Evolutionary conservation across 2,797 vertebrate species (phyloP), one percentile per base, ranked within the genome.

Genomic region (Anguilla anguilla): DNA sequence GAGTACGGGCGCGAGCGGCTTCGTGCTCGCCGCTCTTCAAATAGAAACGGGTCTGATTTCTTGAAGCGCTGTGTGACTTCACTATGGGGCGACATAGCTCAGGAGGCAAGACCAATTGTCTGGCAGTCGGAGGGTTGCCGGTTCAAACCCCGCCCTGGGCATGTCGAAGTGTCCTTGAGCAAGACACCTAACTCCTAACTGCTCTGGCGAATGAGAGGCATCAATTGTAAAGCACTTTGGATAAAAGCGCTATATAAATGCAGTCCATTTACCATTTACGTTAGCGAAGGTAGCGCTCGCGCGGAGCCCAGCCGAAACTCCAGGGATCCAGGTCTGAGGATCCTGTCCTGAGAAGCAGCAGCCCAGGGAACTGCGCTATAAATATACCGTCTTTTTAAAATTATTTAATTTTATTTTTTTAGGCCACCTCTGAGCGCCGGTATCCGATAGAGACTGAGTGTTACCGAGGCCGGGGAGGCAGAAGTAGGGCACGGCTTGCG

Each of bases 301-400:
- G 25, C n/a, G 19, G 6, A 82, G 81, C 55, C 19, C 53, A 86
- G 81, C 88, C 5, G 57, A 64, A 22, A 17, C 1, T 49, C 22
- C n/a, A n/a, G 43, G 87, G 72, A 69, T 77, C 25, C 0, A 55
- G 22, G 79, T 88, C 88, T 85, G 81, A 84, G 91, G 91, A 93
- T 93, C 91, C 87, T 89, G 90, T 91, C 89, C 87, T 90, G 88
- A 92, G 88, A 90, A 92, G 90, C 86, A 92, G 90, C 86, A 85
- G 72, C 22, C 89, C 83, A 77, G 84, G 90, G 89, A 91, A 86
- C 85, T 25, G 85, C 6, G 83, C 93, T 94, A 94, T 92, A 94
- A 94, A 94, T 94, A 95, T 90, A 84, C 46, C 39, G 28, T 59
- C 82, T 57, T 9, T 57, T 57, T 15, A 35, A 35, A 35, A 35